Evolutionary conservation across 37 sponge, comb jelly and placozoan species (phyloP), one percentile per base, ranked within the genome.

Genomic region (Chondrosia reniformis): DNA sequence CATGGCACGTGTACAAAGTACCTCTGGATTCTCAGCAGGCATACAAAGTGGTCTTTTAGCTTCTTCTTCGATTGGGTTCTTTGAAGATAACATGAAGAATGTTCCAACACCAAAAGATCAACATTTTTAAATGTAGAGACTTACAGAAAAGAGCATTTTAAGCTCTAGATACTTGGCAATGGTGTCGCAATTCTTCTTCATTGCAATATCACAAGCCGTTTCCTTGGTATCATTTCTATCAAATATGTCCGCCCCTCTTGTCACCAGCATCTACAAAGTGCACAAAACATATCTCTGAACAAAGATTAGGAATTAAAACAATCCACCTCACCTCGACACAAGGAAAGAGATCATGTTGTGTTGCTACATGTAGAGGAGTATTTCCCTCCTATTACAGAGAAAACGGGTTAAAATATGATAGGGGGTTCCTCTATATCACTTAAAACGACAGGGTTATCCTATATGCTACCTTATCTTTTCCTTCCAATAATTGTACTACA

Each of bases 101-200:
- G n/a, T n/a, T n/a, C n/a, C n/a, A n/a, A n/a, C n/a, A n/a, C n/a
- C n/a, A n/a, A n/a, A n/a, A n/a, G n/a, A n/a, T n/a, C n/a, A n/a
- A n/a, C n/a, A n/a, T n/a, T n/a, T n/a, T n/a, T 10, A 21, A 7
- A 7, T 30, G 33, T 1, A 24, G 4, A 0, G 32, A 80, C 92
- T 88, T 69, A 95, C 96, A 12, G 83, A 41, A 55, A 95, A 95
- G 10, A 95, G 92, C 89, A 95, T 91, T 27, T 72, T 80, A 8
- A 87, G 43, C 77, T 95, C 96, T 0, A 95, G 76, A 21, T 32
- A 76, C 15, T 91, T 63, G 32, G 92, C 96, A 43, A 95, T 80
- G 6, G 71, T 67, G 0, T 33, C 40, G 44, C 74, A 79, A 44
- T 75, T 64, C 22, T 52, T 61, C 21, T 63, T 46, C 19, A 76